These are phyloP conservation scores for Centrocercus urophasianus DNA, from an alignment of 2,113 vertebrate species.

Conservation along the genomic window DNA sequence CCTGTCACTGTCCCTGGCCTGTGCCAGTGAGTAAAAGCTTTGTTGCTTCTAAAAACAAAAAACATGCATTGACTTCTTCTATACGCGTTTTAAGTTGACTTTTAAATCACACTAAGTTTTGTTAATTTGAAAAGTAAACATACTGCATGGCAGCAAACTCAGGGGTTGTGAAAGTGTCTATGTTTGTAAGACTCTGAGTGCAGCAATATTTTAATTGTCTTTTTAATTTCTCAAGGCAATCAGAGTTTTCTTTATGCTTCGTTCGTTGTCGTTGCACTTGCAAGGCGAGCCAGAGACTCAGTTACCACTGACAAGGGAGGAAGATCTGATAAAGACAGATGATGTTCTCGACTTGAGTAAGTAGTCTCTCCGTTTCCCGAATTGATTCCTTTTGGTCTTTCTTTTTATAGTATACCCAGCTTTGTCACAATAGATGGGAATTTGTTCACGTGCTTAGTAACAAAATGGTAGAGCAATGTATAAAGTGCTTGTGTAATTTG, in stretches of 20 bases:
- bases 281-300: slow-evolving; percentile 91
- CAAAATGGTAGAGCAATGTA: not conserved
- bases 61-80: not conserved
- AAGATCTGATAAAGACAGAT: slow-evolving; percentile 95
- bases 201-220: not conserved
- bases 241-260: slow-evolving; percentile 96
- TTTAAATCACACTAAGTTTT: not conserved
- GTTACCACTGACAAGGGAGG: slow-evolving; percentile 92
- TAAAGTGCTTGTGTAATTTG: not conserved
- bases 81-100: not conserved
- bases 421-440: not conserved
- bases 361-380: slow-evolving; percentile 54
- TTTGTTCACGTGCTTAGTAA: not conserved
- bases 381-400: not conserved
- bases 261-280: slow-evolving; percentile 90
- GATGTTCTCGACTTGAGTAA: slow-evolving; percentile 98
- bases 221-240: slow-evolving; percentile 85
- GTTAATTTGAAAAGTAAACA: not conserved
- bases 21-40: not conserved
- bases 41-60: not conserved
- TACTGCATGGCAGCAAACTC: not conserved
- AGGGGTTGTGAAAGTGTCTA: not conserved
- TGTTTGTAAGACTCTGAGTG: not conserved
- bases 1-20: not conserved
- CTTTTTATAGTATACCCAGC: not conserved